Percentiles rank a stretch among this genome's conserved stretches.
phyloP scores from a whole-genome alignment of 53 echinoderm and acorn worm genomes.

The Paracentrotus lividus region DNA sequence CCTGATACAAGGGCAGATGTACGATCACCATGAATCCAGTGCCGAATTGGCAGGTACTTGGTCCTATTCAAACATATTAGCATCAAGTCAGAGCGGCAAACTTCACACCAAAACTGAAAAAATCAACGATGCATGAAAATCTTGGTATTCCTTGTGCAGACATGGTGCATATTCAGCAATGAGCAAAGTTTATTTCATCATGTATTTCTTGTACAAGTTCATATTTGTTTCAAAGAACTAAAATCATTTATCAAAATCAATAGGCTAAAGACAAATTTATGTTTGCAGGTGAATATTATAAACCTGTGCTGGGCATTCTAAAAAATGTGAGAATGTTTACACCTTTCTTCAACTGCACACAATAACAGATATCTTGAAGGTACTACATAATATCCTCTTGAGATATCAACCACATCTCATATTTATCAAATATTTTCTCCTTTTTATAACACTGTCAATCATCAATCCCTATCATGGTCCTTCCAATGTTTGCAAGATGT shows the following conservation, averaged over 20 bases:
- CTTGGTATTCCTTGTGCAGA: conserved; percentile 32
- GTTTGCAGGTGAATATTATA: background rate
- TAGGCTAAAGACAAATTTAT: background rate
- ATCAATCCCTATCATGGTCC: background rate
- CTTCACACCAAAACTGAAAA: background rate
- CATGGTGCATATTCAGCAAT: background rate
- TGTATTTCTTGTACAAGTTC: too few species aligned
- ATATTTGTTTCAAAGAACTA: too few species aligned
- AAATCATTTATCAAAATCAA: too few species aligned
- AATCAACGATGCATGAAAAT: conserved; percentile 16
- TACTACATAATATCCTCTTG: background rate
- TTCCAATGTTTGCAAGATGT: background rate
- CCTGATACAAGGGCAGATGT: background rate
- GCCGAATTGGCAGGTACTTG: background rate
- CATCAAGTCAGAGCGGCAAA: background rate
- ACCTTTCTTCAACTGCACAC: background rate
- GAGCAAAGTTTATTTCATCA: background rate
- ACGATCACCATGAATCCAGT: background rate
- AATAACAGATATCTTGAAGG: conserved; percentile 2
- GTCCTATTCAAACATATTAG: background rate
- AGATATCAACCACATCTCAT: background rate
- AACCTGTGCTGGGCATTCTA: background rate
- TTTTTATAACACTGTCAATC: background rate
- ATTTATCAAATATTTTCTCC: conserved; percentile 11
- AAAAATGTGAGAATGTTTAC: background rate